These are phyloP conservation scores for Erebia epiphron DNA, from an alignment of 2,888 invertebrate species.

Conservation along the genomic window DNA sequence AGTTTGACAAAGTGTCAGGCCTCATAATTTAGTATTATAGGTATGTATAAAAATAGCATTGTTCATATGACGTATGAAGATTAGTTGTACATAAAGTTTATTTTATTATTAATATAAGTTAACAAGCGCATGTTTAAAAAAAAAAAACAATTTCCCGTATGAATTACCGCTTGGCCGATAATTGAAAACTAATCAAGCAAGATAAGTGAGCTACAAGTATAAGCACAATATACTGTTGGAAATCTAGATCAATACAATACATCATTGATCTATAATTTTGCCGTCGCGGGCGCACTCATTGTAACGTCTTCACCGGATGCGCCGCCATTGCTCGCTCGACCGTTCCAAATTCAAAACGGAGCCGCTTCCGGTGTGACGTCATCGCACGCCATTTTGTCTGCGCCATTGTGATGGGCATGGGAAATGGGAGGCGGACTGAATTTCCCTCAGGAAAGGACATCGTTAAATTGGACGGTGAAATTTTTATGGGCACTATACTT, in stretches of 20 bases:
- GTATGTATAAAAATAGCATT: no score
- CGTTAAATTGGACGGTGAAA: conserved; percentile 35
- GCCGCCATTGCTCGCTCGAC: conserved; percentile 82
- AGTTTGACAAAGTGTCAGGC: no score
- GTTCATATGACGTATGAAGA: background rate
- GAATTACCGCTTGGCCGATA: background rate
- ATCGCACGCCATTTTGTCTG: conserved; percentile 59
- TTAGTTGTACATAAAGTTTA: background rate
- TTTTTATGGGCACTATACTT: conserved; percentile 40
- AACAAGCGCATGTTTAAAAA: background rate
- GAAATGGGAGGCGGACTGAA: conserved; percentile 73
- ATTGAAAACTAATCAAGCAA: conserved; percentile 6
- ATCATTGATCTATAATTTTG: conserved; percentile 39
- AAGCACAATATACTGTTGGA: conserved; percentile 1
- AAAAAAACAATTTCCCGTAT: conserved; percentile 7
- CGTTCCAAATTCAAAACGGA: conserved; percentile 83
- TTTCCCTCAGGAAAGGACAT: conserved; percentile 73
- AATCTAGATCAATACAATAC: conserved; percentile 29
- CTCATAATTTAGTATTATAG: no score
- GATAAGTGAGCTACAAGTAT: background rate
- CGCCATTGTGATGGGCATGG: conserved; percentile 66
- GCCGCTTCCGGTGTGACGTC: conserved; percentile 81
- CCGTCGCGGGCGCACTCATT: conserved; percentile 68
- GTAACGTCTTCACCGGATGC: conserved; percentile 82
- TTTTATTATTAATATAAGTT: background rate